Percentiles rank a stretch among this genome's conserved stretches.
phyloP scores from a whole-genome alignment of 2,113 vertebrate species.

The Lonchura striata region DNA sequence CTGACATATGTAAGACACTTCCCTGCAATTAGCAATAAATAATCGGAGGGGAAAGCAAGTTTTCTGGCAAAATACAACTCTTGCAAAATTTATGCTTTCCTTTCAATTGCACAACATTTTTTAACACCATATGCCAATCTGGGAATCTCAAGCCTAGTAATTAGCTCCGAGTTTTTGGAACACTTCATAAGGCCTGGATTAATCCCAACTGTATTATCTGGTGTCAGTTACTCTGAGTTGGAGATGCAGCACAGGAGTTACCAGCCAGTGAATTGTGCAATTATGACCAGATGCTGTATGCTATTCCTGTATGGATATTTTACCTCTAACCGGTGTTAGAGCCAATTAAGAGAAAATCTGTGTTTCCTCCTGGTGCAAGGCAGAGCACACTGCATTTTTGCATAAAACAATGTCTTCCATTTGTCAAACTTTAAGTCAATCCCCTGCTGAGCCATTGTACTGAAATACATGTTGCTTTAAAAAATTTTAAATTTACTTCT shows the following conservation, averaged over 20 bases:
- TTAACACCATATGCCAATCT: conserved; percentile 27
- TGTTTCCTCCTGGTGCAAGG: not conserved
- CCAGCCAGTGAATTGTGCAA: conserved; percentile 21
- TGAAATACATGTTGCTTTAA: not conserved
- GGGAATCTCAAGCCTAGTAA: not conserved
- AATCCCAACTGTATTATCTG: conserved; percentile 49
- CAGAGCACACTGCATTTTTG: not conserved
- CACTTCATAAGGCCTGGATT: conserved; percentile 10
- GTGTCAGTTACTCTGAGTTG: conserved; percentile 11
- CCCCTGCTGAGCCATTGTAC: not conserved
- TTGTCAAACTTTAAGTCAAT: not conserved
- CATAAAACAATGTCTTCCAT: not conserved
- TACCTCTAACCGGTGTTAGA: not conserved
- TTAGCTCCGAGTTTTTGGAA: conserved; percentile 51
- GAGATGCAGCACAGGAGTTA: not conserved
- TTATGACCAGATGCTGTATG: not conserved
- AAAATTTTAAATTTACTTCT: not conserved
- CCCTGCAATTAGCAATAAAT: not conserved
- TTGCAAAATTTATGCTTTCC: conserved; percentile 13
- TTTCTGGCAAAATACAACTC: not conserved
- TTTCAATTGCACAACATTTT: conserved; percentile 2
- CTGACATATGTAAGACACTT: not conserved
- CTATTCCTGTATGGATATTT: not conserved
- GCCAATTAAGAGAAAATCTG: not conserved
- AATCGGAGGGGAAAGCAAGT: not conserved